Evolutionary conservation across 2,888 invertebrate species (phyloP), one percentile per base, ranked within the genome.

Genomic region (Temnothorax rugatulus): DNA sequence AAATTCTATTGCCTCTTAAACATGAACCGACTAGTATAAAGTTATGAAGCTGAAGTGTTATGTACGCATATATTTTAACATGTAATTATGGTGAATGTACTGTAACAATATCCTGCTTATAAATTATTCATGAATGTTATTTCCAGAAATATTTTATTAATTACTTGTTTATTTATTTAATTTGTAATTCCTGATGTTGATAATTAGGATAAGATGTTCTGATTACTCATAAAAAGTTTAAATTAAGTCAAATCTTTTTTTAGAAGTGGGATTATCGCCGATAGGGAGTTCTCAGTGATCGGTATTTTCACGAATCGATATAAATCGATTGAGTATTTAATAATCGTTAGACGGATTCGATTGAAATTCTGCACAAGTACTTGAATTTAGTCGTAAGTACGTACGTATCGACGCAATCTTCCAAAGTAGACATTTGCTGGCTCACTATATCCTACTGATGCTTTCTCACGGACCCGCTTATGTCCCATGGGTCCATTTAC

Each of bases 61-160:
- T 9, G 18, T 75, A 29, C 29, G 29, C 3, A 29, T 29, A n/a
- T 15, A 47, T 41, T 25, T 50, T 15, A 63, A 52, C 21, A 2
- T 76, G 18, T 76, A 63, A 52, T 76, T 76, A 76, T 13, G 21
- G 47, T 7, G 25, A 50, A 1, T 13, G 21, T 29, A 47, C 9
- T 50, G 9, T 83, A 38, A 77, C 41, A 79, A 54, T 29, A 50
- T 18, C 7, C 18, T 77, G 69, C 34, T 84, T 59, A 73, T 82
- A 75, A 84, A 88, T 88, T 84, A 88, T 88, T 88, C 84, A 87
- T 88, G 68, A 38, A 59, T 74, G 44, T 75, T 41, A 38, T 54
- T 73, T 52, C 38, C 57, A 82, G n/a, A 82, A 82, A 86, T 86
- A 79, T 73, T 84, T 82, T 71, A 76, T 82, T 76, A 87, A 69